Base-by-base conservation (phyloP, 2,888 invertebrate genomes). In the Eugnorisma glareosa region DNA sequence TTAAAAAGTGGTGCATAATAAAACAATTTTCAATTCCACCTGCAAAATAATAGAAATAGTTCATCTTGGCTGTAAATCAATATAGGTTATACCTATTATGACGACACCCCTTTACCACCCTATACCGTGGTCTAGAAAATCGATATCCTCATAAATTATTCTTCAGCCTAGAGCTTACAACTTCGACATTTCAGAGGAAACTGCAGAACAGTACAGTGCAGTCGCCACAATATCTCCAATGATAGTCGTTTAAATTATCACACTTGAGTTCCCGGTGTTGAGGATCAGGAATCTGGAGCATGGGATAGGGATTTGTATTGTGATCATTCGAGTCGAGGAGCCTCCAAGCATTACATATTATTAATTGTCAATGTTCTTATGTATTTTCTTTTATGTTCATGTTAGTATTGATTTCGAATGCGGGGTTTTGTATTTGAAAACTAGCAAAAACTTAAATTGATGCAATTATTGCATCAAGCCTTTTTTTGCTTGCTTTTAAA, bases 91-190 rank as follows among this genome's bases (percentile, higher is more conserved):
- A 61, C 31, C 35, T 15, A 37, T 28, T 21, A 48, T 45, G 2
- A 21, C 28, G 13, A 13, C 37, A 21, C 24, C 43, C 45, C 11
- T 45, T 37, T 35, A 61, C 18, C 40, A 40, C 40, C 35, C 48
- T 24, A 24, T 61, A 28, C 24, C 59, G 28, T 40, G 40, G 48
- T 40, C 48, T 73, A 43, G 5, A 75, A 75, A 73, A 75, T 75
- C 63, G 63, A 73, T 73, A 18, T 31, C 15, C 43, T 43, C 21
- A 73, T 75, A 31, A 73, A 63, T 63, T 63, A 73, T 75, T 75
- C 51, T 61, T 31, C 6, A 13, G 4, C 1, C 7, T 11, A n/a
- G 51, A 3, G 6, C 18, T 37, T 18, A 40, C 15, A 63, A 43
- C 1, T 6, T 13, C 5, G 40, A 13, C 40, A 40, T 21, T 21